A percentile compares a stretch with the other conserved stretches of the same genome.
Conservation (phyloP, 2,113 vertebrate species). For the Heliornis fulica region DNA sequence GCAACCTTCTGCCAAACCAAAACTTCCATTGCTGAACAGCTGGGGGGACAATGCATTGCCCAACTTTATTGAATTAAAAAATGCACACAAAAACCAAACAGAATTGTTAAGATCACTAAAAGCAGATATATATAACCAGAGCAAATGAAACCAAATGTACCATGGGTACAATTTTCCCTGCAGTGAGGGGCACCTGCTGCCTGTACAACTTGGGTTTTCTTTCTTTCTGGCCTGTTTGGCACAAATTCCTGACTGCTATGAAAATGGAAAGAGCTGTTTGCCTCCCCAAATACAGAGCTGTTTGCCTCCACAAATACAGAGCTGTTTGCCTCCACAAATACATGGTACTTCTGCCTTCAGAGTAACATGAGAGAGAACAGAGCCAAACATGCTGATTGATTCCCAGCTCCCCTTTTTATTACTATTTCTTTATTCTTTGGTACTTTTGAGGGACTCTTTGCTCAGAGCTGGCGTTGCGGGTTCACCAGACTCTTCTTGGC, state of each 20-base stretch:
- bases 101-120: accelerated
- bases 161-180: background rate
- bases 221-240: background rate
- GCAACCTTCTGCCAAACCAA: background rate
- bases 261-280: background rate
- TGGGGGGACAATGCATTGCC: background rate
- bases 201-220: background rate
- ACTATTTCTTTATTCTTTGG: background rate
- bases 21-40: background rate
- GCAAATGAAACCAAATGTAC: background rate
- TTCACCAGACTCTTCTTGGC: background rate
- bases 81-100: accelerated
- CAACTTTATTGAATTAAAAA: accelerated
- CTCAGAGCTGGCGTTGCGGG: accelerated
- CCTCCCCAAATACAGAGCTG: background rate
- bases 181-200: background rate
- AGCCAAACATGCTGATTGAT: background rate
- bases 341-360: background rate
- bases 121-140: background rate
- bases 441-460: accelerated
- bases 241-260: background rate
- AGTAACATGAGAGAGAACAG: background rate
- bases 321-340: background rate
- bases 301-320: background rate
- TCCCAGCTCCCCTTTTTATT: background rate